phyloP scores from a whole-genome alignment of 2,797 vertebrate genomes.

The Nyctibius grandis region DNA sequence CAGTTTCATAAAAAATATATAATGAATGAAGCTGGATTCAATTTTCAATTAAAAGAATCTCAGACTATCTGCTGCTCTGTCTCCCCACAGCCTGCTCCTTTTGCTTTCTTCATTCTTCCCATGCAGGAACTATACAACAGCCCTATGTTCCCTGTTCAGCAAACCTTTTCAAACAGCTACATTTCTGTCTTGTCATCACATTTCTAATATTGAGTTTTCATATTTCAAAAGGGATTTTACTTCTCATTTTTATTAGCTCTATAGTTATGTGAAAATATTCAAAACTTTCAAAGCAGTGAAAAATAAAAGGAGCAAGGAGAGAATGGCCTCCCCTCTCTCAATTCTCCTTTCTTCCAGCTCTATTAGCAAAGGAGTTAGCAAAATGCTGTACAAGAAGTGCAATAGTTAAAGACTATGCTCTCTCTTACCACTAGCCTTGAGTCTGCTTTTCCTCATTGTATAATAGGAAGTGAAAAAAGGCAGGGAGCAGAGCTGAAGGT shows the following conservation, averaged over 20 bases:
- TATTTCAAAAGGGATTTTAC: background rate
- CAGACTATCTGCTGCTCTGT: background rate
- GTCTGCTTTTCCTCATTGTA: background rate
- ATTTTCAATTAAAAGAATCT: slow-evolving; percentile 34
- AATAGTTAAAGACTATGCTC: background rate
- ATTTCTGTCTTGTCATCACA: slow-evolving; percentile 30
- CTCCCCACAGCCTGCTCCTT: background rate
- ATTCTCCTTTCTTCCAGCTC: background rate
- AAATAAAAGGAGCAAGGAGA: background rate
- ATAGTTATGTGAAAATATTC: background rate
- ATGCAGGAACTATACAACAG: background rate
- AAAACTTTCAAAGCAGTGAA: background rate
- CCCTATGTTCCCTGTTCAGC: background rate
- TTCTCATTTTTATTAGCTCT: background rate
- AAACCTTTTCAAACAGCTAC: slow-evolving; percentile 2
- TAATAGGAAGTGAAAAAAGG: background rate
- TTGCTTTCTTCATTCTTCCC: background rate
- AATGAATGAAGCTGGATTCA: slow-evolving; percentile 35
- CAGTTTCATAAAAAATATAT: slow-evolving; percentile 16
- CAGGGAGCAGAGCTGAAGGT: background rate
- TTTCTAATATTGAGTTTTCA: slow-evolving; percentile 26
- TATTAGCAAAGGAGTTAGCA: background rate
- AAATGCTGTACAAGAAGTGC: background rate
- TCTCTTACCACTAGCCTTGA: background rate
- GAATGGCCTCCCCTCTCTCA: background rate